Evolutionary conservation across 2,797 vertebrate genomes (phyloP), one percentile per base, ranked within the genome.

Genomic region (Alfaro cultratus): DNA sequence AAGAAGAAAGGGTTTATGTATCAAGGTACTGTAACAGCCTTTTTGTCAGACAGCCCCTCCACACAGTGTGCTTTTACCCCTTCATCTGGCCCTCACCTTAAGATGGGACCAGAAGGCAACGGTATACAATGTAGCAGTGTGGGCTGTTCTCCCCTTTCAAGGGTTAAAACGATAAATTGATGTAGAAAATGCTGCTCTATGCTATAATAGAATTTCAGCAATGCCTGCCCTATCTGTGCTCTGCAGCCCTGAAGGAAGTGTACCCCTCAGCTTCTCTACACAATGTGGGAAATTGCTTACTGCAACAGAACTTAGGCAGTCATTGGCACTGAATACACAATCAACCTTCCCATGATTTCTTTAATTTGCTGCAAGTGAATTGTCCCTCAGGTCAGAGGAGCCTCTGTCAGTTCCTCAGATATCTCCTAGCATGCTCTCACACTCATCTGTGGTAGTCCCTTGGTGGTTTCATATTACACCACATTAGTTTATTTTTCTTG

Each of bases 251-350:
- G 90, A 91, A 95, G 94, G 93, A 94, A 93, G 91, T 87, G 86
- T 92, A 90, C 92, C 91, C 64, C 90, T 85, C 85, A 87, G 91
- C 92, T 94, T 84, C 89, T 82, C 79, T 88, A 93, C 93, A 96
- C 94, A 94, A 94, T 94, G 93, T 93, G 89, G 87, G 88, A 95
- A 96, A 95, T 94, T 94, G 95, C 95, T 95, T 94, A 95, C 94
- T 92, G 92, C 90, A 92, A 88, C 90, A 85, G 93, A 91, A 94
- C 89, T 95, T 93, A 94, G 89, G 87, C 90, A 87, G 84, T 85
- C 74, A 84, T 92, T 87, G 89, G 91, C 88, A 86, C 87, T 90
- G 91, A 95, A 94, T 95, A 89, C 83, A 75, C 94, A 95, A 95
- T 96, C 94, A 95, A 95, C 94, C 92, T 94, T 84, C 83, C 91